Conservation (phyloP, 1,140 invertebrate genomes). For the Paracyclopina nana region DNA sequence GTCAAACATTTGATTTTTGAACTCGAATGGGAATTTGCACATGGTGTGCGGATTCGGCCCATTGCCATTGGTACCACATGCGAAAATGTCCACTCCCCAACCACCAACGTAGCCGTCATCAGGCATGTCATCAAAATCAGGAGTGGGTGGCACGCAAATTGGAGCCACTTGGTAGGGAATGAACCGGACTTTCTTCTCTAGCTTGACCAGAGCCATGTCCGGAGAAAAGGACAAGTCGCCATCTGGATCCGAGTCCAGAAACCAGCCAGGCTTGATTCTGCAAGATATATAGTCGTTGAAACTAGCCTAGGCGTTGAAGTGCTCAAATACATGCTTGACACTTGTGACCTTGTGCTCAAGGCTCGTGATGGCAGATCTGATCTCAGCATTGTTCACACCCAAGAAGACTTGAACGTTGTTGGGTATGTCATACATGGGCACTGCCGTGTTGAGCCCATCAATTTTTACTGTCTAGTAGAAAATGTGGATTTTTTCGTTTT, state of each 20-base stretch:
- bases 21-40: constrained; percentile 12
- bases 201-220: constrained; percentile 2
- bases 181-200: neutral
- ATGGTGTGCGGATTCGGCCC: constrained; percentile 3
- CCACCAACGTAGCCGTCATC: neutral
- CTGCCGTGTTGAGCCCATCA: neutral
- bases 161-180: constrained; percentile 2
- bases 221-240: constrained; percentile 6
- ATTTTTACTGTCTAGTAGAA: neutral
- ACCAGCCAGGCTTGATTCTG: constrained; percentile 4
- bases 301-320: neutral
- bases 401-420: neutral
- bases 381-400: neutral
- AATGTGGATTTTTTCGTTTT: neutral
- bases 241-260: neutral
- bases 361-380: neutral
- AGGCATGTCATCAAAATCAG: neutral
- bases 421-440: neutral
- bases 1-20: neutral
- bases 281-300: neutral
- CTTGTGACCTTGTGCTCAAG: too few relatives aligned
- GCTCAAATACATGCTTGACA: neutral
- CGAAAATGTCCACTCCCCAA: constrained; percentile 2
- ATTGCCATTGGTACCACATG: constrained; percentile 5
- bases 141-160: constrained; percentile 2